Conservation (phyloP, 1,140 invertebrate genomes). For the Saccostrea cuccullata region DNA sequence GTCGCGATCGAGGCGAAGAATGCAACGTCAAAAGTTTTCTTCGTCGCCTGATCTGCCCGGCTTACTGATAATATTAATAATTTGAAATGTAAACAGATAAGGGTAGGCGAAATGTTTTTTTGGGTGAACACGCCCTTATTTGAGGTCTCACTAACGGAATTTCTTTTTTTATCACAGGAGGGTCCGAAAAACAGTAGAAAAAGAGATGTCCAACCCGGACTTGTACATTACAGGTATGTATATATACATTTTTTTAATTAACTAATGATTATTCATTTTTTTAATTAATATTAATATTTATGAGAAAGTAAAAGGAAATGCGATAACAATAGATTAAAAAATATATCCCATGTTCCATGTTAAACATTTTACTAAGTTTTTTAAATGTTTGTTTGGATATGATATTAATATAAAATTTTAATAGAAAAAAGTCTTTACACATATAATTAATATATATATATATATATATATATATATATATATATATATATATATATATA, state of each 20-base stretch:
- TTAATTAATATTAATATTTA: too few species aligned
- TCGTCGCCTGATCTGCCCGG: not conserved
- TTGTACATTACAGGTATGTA: slow-evolving; percentile 1
- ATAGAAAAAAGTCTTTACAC: too few species aligned
- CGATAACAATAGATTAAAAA: too few species aligned
- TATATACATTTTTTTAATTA: not conserved
- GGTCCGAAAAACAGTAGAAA: not conserved
- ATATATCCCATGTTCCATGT: too few species aligned
- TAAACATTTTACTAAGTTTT: too few species aligned
- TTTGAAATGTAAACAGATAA: slow-evolving; percentile 21
- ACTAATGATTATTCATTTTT: too few species aligned
- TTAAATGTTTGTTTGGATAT: too few species aligned
- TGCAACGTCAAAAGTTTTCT: not conserved
- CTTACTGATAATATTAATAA: slow-evolving; percentile 32
- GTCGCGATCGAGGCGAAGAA: not conserved
- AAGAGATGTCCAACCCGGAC: not conserved
- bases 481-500: too few species aligned
- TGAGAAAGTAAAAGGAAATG: too few species aligned
- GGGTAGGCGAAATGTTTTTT: not conserved
- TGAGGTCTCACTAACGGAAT: not conserved
- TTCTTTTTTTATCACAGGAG: not conserved
- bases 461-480: too few species aligned
- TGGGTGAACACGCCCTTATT: not conserved
- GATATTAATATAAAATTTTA: too few species aligned
- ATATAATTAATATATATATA: too few species aligned